phyloP scores from a whole-genome alignment of 2,797 vertebrate species.

The Cephalopachus bancanus region DNA sequence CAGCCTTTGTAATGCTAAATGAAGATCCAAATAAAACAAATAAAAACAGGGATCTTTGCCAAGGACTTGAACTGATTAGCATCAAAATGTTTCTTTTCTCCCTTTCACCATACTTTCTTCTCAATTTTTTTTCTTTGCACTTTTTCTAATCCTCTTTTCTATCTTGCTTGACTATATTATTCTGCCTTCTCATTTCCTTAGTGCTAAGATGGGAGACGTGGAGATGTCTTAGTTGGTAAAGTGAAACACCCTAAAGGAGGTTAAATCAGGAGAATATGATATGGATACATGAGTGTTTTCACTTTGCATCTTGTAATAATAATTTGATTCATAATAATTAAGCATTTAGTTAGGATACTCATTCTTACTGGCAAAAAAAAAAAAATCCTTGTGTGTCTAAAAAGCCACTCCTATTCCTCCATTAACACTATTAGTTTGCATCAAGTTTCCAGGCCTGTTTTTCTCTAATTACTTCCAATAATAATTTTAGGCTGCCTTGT shows the following conservation, averaged over 20 bases:
- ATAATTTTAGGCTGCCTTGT: not conserved
- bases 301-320: not conserved
- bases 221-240: not conserved
- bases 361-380: not conserved
- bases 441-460: not conserved
- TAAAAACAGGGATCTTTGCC: not conserved
- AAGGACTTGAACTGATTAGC: fast-evolving
- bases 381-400: not conserved
- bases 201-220: not conserved
- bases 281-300: not conserved
- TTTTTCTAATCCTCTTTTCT: no score
- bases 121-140: no score
- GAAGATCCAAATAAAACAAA: not conserved
- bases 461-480: not conserved
- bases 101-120: not conserved
- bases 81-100: no score
- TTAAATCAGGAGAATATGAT: not conserved
- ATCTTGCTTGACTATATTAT: not conserved
- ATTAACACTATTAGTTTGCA: not conserved
- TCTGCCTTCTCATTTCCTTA: not conserved
- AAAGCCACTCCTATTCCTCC: not conserved
- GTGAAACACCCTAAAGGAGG: not conserved
- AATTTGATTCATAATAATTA: not conserved
- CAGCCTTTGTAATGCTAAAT: not conserved
- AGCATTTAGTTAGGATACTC: not conserved